Evolutionary conservation across 1,140 invertebrate species (phyloP), one percentile per base, ranked within the genome.

Genomic region (Drosophila setifemur): DNA sequence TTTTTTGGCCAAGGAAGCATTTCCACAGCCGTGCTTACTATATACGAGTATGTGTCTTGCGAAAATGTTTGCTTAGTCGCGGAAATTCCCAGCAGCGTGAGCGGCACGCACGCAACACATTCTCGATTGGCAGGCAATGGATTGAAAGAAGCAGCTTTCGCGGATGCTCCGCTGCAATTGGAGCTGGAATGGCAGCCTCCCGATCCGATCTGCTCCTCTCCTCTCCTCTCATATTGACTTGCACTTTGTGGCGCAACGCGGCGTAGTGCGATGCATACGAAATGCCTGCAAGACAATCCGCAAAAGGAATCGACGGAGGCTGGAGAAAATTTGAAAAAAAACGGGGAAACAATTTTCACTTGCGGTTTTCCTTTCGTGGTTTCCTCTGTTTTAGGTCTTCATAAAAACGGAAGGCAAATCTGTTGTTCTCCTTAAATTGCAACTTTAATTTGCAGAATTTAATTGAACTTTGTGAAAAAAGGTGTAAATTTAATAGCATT

Each of bases 161-260:
- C 26, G n/a, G n/a, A n/a, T 48, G 12, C 31, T 11, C 19, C 40
- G 66, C 26, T 11, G 45, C 43, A 37, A 18, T 58, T 37, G 12
- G 14, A 37, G 33, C 33, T 26, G 44, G 19, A 23, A 11, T 16
- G 12, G 40, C 28, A n/a, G 4, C 31, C 21, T 12, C 55, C 9
- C 55, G 19, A 39, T 23, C 42, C 11, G 48, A n/a, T n/a, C n/a
- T n/a, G n/a, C n/a, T n/a, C n/a, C n/a, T n/a, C n/a, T n/a, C n/a
- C n/a, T n/a, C 26, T 44, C 37, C 31, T 57, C 31, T 66, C 40
- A 63, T 73, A 83, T 85, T 74, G 73, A 77, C 78, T 83, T 77
- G 73, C 70, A 83, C 73, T 85, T 85, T 83, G 78, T 60, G 68
- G 52, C 55, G 72, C 58, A 52, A 57, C 76, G 67, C 49, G 53